Evolutionary conservation across 2,888 invertebrate genomes (phyloP).

Genomic region (Cinara cedri): DNA sequence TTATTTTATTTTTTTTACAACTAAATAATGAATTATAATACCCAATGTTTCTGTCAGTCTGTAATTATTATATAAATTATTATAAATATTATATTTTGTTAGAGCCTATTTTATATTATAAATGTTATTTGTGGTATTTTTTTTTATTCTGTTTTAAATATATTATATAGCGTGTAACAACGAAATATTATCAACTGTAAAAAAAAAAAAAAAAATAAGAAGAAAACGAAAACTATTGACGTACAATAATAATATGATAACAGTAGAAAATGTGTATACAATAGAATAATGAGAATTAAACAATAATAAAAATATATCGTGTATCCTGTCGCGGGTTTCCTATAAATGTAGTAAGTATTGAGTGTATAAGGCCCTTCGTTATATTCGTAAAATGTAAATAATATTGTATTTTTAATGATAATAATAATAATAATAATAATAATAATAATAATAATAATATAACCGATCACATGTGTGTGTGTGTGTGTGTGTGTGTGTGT

Average conservation of each 20-base stretch:
- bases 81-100: constrained; percentile 47
- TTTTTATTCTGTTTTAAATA: constrained; percentile 1
- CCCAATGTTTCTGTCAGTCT: constrained; percentile 57
- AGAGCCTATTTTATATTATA: constrained; percentile 38
- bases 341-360: constrained; percentile 29
- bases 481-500: too few relatives aligned
- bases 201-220: constrained; percentile 19
- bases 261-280: constrained; percentile 48
- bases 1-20: constrained; percentile 35
- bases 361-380: constrained; percentile 53
- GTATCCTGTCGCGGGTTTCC: constrained; percentile 35
- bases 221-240: constrained; percentile 32
- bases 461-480: constrained; percentile 35
- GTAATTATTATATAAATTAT: constrained; percentile 44
- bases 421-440: constrained; percentile 33
- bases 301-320: constrained; percentile 7
- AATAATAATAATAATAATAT: constrained; percentile 37
- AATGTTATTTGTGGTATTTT: neutral
- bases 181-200: constrained; percentile 46
- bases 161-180: constrained; percentile 51
- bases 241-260: constrained; percentile 21
- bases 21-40: constrained; percentile 57
- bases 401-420: constrained; percentile 28
- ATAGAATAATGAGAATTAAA: constrained; percentile 39
- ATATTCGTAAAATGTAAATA: constrained; percentile 38